Conservation (phyloP, 2,797 vertebrate species). For the Artibeus lituratus region DNA sequence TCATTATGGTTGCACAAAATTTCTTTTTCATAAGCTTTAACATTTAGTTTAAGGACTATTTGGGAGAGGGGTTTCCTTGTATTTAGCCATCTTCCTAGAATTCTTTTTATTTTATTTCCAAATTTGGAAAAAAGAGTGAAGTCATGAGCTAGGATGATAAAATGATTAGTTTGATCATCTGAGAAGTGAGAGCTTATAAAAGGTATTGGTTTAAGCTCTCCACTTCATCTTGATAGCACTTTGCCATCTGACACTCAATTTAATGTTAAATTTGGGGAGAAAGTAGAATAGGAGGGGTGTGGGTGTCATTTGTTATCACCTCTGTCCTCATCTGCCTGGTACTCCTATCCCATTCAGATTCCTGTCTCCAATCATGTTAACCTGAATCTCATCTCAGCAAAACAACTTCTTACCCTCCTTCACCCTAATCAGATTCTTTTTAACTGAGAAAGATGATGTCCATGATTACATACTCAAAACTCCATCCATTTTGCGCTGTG, state of each 20-base stretch:
- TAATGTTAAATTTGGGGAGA: background rate
- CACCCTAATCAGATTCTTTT: conserved; percentile 27
- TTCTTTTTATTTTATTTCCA: background rate
- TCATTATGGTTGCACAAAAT: background rate
- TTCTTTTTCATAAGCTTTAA: background rate
- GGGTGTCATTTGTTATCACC: background rate
- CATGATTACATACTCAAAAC: conserved; percentile 26
- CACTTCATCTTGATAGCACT: conserved; percentile 18
- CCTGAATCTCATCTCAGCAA: background rate
- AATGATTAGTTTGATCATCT: conserved; percentile 13
- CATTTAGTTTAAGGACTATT: background rate
- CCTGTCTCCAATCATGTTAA: background rate
- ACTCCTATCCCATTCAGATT: background rate
- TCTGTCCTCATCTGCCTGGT: background rate
- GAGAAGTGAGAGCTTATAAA: background rate
- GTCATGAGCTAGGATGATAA: background rate
- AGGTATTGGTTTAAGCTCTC: background rate
- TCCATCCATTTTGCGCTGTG: background rate
- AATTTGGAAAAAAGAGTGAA: conserved; percentile 7
- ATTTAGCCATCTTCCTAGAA: background rate
- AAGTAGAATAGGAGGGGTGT: background rate
- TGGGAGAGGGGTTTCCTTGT: background rate
- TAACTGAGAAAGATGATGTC: conserved; percentile 27
- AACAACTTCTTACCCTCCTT: background rate
- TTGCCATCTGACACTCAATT: conserved; percentile 26